phyloP scores from a whole-genome alignment of 2,113 vertebrate species.

The Silurus asotus region DNA sequence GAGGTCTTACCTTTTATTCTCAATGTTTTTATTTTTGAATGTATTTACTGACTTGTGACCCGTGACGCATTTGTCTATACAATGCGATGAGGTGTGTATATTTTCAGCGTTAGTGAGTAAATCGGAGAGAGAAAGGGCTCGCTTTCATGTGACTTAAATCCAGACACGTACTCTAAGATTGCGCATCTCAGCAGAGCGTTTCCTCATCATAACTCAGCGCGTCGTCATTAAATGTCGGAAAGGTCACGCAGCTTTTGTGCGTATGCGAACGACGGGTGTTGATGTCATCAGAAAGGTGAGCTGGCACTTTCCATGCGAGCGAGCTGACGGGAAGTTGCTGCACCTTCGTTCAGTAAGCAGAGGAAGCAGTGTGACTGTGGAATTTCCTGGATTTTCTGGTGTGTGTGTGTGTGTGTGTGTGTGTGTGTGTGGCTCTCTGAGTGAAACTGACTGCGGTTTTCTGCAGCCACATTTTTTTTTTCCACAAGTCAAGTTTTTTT shows the following conservation, averaged over 20 bases:
- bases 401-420: not conserved
- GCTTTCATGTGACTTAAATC: not conserved
- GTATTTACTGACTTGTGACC: no score
- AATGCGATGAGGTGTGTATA: not conserved
- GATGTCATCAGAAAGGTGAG: slow-evolving; percentile 12
- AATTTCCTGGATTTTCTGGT: slow-evolving; percentile 54
- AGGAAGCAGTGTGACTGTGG: slow-evolving; percentile 58
- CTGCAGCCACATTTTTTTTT: not conserved
- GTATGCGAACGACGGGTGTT: not conserved
- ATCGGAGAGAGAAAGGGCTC: not conserved
- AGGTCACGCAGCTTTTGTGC: not conserved
- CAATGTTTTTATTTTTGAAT: no score
- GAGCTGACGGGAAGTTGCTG: slow-evolving; percentile 19
- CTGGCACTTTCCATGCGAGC: slow-evolving; percentile 14
- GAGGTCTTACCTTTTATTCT: no score
- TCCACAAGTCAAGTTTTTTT: no score
- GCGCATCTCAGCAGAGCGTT: not conserved
- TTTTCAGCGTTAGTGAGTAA: not conserved
- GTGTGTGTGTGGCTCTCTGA: not conserved
- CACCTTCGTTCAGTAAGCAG: slow-evolving; percentile 25
- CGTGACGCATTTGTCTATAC: no score
- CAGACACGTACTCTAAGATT: no score
- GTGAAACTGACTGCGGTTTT: not conserved
- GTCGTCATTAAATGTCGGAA: not conserved
- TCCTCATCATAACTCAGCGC: not conserved